Base-by-base conservation (phyloP, 2,797 vertebrate genomes). In the Siniperca undulata region DNA sequence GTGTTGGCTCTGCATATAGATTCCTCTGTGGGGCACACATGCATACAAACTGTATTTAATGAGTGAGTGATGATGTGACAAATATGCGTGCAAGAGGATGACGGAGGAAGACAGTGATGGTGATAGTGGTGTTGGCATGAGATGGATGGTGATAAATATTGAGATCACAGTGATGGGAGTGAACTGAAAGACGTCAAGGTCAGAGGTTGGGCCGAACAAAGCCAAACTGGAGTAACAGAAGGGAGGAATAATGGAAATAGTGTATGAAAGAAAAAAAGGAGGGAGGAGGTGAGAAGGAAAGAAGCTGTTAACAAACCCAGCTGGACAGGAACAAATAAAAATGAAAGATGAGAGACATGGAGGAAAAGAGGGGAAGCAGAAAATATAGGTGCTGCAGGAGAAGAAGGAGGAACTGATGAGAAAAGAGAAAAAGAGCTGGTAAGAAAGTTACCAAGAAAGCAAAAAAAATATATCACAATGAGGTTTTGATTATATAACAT, bases 61-160 rank as follows among this genome's bases (percentile, higher is more conserved):
- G 30, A 42, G 66, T 7, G 22, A 72, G 19, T 0, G 42, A 76
- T 74, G 83, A 87, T 13, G 52, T 86, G 80, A 71, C 36, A 62
- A 70, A 81, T 56, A 8, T 20, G 48, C 9, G 19, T n/a, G 38
- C 8, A 38, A n/a, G 50, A 12, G 20, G 60, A 48, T 14, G 70
- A 50, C 0, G 13, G 62, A 50, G 11, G 48, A 58, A 6, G 55
- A 52, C 4, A 9, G 27, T 14, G 69, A 27, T 67, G 27, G 30
- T 12, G 30, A 17, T 11, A 0, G 27, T 0, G 24, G 13, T 9
- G 20, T 4, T 59, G 77, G 65, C 34, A 1, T 6, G 27, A 52
- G 7, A 60, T 4, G n/a, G 42, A 66, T 3, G 24, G 7, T 20
- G 67, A 46, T 42, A 53, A 64, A 24, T 22, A 30, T 30, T 34